These are phyloP conservation scores for Menidia menidia DNA, from an alignment of 2,797 vertebrate species.

Conservation along the genomic window DNA sequence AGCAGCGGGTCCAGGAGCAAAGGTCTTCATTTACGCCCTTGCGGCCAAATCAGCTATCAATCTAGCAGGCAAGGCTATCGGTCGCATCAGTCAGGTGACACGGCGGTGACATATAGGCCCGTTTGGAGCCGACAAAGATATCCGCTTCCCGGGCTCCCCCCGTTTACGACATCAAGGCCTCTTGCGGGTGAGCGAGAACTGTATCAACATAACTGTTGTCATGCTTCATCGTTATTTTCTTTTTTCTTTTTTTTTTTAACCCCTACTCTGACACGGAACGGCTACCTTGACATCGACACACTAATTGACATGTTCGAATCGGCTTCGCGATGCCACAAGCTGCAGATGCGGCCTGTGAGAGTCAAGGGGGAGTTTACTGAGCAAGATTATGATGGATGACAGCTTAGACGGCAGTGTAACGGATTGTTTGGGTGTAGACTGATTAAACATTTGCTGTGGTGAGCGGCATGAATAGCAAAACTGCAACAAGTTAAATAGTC, in stretches of 20 bases:
- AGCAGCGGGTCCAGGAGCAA: constrained; percentile 59
- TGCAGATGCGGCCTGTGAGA: constrained; percentile 28
- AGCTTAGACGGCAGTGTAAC: constrained; percentile 29
- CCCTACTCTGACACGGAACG: constrained; percentile 50
- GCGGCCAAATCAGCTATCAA: constrained; percentile 79
- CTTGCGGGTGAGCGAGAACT: constrained; percentile 60
- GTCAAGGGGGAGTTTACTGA: constrained; percentile 20
- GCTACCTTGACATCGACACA: constrained; percentile 50
- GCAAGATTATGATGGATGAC: constrained; percentile 39
- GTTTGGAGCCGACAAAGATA: constrained; percentile 62
- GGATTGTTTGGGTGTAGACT: constrained; percentile 46
- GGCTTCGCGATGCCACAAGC: constrained; percentile 20
- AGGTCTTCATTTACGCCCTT: constrained; percentile 73
- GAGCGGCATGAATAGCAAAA: constrained; percentile 41
- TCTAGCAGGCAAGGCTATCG: constrained; percentile 72
- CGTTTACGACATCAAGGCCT: constrained; percentile 69
- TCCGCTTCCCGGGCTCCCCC: constrained; percentile 41
- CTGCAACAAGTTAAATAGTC: constrained; percentile 47
- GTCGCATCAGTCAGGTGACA: constrained; percentile 72
- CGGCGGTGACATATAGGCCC: constrained; percentile 69
- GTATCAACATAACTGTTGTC: constrained; percentile 46
- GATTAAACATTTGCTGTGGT: constrained; percentile 36
- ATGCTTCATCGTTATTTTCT: constrained; percentile 47
- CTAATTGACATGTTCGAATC: constrained; percentile 57
- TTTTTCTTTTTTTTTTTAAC: constrained; percentile 50